These are phyloP conservation scores for Nomada hirtipes DNA, from an alignment of 2,888 invertebrate species.

Conservation along the genomic window DNA sequence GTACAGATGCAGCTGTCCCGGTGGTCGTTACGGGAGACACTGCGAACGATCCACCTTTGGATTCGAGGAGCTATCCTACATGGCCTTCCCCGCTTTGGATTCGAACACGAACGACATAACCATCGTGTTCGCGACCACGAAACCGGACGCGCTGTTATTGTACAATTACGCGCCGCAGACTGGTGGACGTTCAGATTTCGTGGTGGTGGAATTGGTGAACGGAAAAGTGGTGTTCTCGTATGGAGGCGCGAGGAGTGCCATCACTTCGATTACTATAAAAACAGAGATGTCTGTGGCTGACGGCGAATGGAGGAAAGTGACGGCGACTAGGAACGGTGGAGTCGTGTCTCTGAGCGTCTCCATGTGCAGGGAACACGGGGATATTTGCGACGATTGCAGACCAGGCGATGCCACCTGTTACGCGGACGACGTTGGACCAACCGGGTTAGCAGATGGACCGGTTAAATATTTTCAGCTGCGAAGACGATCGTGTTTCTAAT, in stretches of 20 bases:
- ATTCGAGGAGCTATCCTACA: slow-evolving; percentile 94
- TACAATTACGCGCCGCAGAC: slow-evolving; percentile 96
- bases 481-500: background rate
- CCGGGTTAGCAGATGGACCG: slow-evolving; percentile 88
- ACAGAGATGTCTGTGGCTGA: slow-evolving; percentile 89
- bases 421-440: slow-evolving; percentile 93
- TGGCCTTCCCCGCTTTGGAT: slow-evolving; percentile 94
- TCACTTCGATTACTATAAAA: slow-evolving; percentile 91
- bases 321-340: slow-evolving; percentile 95
- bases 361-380: slow-evolving; percentile 93
- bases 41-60: slow-evolving; percentile 96
- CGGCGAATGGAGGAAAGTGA: slow-evolving; percentile 96
- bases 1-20: slow-evolving; percentile 89
- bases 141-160: slow-evolving; percentile 93
- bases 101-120: slow-evolving; percentile 96
- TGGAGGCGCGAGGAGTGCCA: slow-evolving; percentile 94
- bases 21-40: slow-evolving; percentile 94
- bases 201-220: slow-evolving; percentile 94
- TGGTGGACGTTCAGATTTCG: slow-evolving; percentile 95
- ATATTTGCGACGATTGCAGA: slow-evolving; percentile 93
- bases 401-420: slow-evolving; percentile 94
- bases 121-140: slow-evolving; percentile 95
- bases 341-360: slow-evolving; percentile 94
- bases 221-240: slow-evolving; percentile 95
- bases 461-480: no score